These are phyloP conservation scores for Tychaedon coryphoeus DNA, from an alignment of 2,113 vertebrate genomes.

Conservation along the genomic window DNA sequence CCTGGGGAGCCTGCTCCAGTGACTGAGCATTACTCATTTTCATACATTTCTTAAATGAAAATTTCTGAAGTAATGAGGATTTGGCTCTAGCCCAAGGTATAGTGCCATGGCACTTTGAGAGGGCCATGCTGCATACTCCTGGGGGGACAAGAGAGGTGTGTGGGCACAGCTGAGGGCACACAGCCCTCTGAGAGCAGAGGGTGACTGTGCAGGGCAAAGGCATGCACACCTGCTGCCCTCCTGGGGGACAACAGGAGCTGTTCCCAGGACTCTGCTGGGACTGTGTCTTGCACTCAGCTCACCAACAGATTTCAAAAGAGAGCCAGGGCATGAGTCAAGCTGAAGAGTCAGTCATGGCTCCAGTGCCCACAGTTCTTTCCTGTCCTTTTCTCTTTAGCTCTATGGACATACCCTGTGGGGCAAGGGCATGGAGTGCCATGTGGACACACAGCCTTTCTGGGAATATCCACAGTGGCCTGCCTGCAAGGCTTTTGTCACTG, in stretches of 20 bases:
- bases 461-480: neutral
- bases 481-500: neutral
- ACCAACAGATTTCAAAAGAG: neutral
- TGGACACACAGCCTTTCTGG: accelerated
- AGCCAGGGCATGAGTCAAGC: neutral
- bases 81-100: neutral
- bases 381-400: neutral
- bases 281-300: neutral
- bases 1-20: neutral
- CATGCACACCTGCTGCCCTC: neutral
- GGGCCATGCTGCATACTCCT: neutral
- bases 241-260: neutral
- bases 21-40: neutral
- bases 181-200: neutral
- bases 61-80: neutral
- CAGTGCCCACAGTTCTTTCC: neutral
- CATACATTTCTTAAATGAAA: neutral
- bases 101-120: neutral
- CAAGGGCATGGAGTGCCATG: neutral
- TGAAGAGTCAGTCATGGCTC: neutral
- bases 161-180: neutral
- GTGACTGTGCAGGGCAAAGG: neutral
- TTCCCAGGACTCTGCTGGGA: neutral
- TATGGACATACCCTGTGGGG: neutral
- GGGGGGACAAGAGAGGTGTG: neutral